phyloP scores from a whole-genome alignment of 2,113 vertebrate species.

The Lonchura striata region DNA sequence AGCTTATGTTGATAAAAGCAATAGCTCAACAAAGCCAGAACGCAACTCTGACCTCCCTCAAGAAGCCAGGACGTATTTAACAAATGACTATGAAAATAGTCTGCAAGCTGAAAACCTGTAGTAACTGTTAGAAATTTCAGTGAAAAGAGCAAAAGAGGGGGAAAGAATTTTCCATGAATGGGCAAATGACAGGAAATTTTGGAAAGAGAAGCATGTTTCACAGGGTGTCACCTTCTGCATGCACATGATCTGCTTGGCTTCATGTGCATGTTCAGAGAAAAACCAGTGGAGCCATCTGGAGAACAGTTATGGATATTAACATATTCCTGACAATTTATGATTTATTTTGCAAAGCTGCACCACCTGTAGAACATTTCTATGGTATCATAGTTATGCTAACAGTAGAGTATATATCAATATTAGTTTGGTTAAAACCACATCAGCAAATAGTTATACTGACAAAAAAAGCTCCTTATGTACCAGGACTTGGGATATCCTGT shows the following conservation, averaged over 20 bases:
- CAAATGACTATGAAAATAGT: not conserved
- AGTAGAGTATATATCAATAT: not conserved
- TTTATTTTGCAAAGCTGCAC: not conserved
- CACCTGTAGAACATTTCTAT: not conserved
- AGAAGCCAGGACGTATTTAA: not conserved
- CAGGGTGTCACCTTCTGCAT: not conserved
- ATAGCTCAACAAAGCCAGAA: not conserved
- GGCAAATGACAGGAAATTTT: not conserved
- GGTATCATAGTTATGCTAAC: not conserved
- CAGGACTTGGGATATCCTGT: not conserved
- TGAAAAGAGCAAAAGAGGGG: not conserved
- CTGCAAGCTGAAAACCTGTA: not conserved
- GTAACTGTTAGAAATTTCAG: not conserved
- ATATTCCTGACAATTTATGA: not conserved
- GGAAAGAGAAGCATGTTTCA: not conserved
- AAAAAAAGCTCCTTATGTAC: not conserved
- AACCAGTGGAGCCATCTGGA: not conserved
- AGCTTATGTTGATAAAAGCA: not conserved
- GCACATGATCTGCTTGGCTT: not conserved
- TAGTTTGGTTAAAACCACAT: not conserved
- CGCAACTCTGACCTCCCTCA: not conserved
- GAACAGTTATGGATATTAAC: not conserved
- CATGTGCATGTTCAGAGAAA: not conserved
- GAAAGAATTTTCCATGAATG: not conserved
- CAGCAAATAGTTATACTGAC: not conserved